Conservation (phyloP, 2,113 vertebrate genomes). For the Crotalus viridis region DNA sequence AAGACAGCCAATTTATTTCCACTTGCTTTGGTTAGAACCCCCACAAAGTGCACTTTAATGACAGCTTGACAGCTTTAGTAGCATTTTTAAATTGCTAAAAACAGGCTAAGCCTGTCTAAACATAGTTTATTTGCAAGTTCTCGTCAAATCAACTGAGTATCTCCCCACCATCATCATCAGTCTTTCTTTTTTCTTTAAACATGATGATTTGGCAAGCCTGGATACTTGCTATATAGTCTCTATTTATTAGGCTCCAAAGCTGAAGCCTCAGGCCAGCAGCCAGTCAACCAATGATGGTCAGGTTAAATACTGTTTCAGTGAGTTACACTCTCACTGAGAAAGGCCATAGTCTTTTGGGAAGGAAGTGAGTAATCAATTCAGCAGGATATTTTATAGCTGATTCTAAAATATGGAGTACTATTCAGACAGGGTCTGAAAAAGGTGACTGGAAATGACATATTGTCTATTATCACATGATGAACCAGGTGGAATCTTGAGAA, state of each 20-base stretch:
- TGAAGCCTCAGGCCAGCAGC: conserved; percentile 49
- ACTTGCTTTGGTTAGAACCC: conserved; percentile 34
- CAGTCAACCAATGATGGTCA: conserved; percentile 32
- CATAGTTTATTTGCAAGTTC: conserved; percentile 53
- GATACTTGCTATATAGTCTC: conserved; percentile 52
- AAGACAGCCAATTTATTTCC: conserved; percentile 55
- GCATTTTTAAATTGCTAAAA: conserved; percentile 62
- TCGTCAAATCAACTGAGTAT: conserved; percentile 61
- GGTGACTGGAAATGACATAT: background rate
- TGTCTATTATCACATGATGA: background rate
- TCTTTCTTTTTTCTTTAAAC: conserved; percentile 28
- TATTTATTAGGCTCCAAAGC: conserved; percentile 53
- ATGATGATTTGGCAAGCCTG: conserved; percentile 48
- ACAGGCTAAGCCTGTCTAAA: conserved; percentile 55
- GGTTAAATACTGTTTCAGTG: conserved; percentile 44
- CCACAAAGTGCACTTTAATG: conserved; percentile 43
- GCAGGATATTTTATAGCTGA: background rate
- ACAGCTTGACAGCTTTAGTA: conserved; percentile 48
- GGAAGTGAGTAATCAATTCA: conserved; percentile 37
- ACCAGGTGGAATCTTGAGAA: no score
- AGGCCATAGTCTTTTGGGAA: conserved; percentile 30
- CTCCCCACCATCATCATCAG: conserved; percentile 22
- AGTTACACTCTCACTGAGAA: conserved; percentile 38
- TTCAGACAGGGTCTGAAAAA: background rate
- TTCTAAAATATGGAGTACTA: conserved; percentile 14